phyloP scores from a whole-genome alignment of 1,140 invertebrate genomes.

The Notospermus geniculatus region DNA sequence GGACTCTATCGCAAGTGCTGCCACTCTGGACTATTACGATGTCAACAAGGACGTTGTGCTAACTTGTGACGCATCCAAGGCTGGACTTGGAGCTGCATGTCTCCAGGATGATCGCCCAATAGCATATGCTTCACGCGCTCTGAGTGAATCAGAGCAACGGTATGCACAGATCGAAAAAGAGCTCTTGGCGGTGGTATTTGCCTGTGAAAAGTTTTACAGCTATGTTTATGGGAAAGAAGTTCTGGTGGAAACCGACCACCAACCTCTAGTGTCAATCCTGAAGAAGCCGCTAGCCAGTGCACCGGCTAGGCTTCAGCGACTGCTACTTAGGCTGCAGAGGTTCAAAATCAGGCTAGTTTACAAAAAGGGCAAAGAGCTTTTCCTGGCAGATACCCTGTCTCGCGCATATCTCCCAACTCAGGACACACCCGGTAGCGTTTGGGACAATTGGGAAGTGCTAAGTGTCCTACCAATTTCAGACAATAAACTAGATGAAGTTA shows the following conservation, averaged over 20 bases:
- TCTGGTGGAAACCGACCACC: slow-evolving; percentile 41
- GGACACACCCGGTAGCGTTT: too few species aligned
- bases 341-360: slow-evolving; percentile 54
- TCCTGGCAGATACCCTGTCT: slow-evolving; percentile 41
- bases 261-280: slow-evolving; percentile 47
- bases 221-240: slow-evolving; percentile 49
- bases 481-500: neutral
- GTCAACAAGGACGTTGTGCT: slow-evolving; percentile 16
- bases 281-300: slow-evolving; percentile 39
- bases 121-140: slow-evolving; percentile 43
- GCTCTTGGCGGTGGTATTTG: slow-evolving; percentile 44
- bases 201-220: slow-evolving; percentile 48
- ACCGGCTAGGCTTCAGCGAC: slow-evolving; percentile 48
- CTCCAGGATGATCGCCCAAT: slow-evolving; percentile 52
- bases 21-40: slow-evolving; percentile 24
- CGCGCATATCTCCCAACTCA: slow-evolving; percentile 21
- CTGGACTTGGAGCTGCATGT: slow-evolving; percentile 50
- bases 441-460: too few species aligned
- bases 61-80: slow-evolving; percentile 45
- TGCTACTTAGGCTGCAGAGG: slow-evolving; percentile 49
- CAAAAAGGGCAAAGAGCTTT: slow-evolving; percentile 47
- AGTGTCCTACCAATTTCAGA: too few species aligned
- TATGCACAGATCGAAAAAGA: slow-evolving; percentile 59
- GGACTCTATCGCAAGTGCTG: slow-evolving; percentile 21
- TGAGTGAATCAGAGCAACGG: slow-evolving; percentile 43